A percentile compares a stretch with the other conserved stretches of the same genome.
Conservation (phyloP, 2,113 vertebrate species). For the Mesitornis unicolor region DNA sequence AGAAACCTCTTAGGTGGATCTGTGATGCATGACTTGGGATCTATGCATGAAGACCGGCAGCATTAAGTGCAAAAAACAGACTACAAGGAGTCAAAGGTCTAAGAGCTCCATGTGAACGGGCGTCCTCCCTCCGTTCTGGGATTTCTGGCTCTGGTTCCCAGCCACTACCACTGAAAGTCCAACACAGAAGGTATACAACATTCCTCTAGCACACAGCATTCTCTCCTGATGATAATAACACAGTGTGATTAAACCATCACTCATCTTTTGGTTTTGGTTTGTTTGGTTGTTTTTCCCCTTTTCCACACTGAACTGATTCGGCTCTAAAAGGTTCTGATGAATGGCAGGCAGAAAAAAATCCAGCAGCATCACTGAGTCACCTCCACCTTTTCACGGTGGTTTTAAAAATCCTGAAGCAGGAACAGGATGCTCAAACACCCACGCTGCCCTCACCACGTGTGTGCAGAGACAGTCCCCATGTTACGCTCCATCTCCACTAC, state of each 20-base stretch:
- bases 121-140: not conserved
- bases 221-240: not conserved
- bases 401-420: not conserved
- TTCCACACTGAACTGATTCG: not conserved
- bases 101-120: not conserved
- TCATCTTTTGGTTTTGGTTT: not conserved
- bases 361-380: not conserved
- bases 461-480: not conserved
- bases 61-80: not conserved
- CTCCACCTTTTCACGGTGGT: not conserved
- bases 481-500: too few species aligned
- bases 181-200: not conserved
- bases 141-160: not conserved
- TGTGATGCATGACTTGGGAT: not conserved
- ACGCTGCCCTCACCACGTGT: not conserved
- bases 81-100: not conserved
- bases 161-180: not conserved
- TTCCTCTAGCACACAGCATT: not conserved
- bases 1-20: not conserved
- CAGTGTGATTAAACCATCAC: not conserved
- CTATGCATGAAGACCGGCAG: fast-evolving
- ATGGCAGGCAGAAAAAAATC: not conserved
- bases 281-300: not conserved
- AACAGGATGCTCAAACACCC: not conserved
- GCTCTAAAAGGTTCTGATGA: not conserved